A percentile compares a stretch with the other conserved stretches of the same genome.
Conservation (phyloP, 1,140 invertebrate genomes). For the Trichomalopsis sarcophagae region DNA sequence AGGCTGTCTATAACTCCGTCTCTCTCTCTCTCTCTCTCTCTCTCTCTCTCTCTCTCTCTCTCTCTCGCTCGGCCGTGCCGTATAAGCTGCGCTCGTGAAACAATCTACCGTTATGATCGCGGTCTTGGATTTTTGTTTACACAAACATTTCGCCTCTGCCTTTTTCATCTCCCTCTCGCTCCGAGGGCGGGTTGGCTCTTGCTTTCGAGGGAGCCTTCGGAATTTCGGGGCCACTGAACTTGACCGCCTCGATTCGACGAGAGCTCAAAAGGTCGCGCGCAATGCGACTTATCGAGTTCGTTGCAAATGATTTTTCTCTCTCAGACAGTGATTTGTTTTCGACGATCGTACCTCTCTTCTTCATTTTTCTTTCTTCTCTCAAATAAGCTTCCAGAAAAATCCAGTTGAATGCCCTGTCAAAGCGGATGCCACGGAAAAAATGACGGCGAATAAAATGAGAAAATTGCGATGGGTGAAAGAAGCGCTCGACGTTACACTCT, state of each 20-base stretch:
- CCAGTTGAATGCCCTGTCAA: too few species aligned
- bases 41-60: background rate
- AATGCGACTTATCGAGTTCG: background rate
- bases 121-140: conserved; percentile 31
- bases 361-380: too few species aligned
- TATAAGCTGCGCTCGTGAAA: background rate
- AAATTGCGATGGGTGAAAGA: conserved; percentile 35
- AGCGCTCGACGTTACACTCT: too few species aligned
- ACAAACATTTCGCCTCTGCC: conserved; percentile 56
- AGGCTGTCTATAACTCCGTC: background rate
- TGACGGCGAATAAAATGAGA: background rate
- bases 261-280: background rate
- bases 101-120: conserved; percentile 43
- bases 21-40: background rate
- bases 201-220: conserved; percentile 54
- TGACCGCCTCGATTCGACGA: conserved; percentile 15
- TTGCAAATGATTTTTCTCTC: conserved; percentile 15
- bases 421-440: too few species aligned
- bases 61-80: conserved; percentile 8
- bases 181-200: too few species aligned
- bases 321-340: too few species aligned
- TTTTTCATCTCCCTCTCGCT: background rate
- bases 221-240: conserved; percentile 64
- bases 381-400: too few species aligned
- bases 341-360: too few species aligned